These are phyloP conservation scores for Leptinotarsa lineolata DNA, from an alignment of 1,140 invertebrate genomes.

Conservation along the genomic window DNA sequence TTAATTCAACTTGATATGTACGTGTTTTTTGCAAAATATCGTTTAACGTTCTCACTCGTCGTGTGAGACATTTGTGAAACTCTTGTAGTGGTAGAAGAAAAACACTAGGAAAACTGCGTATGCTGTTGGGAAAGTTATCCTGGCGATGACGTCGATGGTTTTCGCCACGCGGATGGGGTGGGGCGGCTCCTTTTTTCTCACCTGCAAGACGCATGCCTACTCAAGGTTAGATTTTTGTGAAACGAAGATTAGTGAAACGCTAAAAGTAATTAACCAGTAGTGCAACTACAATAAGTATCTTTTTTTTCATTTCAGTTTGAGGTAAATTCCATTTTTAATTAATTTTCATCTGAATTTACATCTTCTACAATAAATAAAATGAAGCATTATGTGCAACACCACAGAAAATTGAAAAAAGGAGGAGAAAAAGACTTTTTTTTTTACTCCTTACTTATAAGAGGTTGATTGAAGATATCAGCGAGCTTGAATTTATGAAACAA, in stretches of 20 bases:
- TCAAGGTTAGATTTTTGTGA: slow-evolving; percentile 49
- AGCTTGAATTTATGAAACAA: no score
- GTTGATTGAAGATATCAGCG: no score
- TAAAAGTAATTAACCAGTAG: background rate
- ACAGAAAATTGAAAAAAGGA: no score
- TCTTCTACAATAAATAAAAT: no score
- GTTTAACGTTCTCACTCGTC: slow-evolving; percentile 4
- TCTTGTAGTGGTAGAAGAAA: slow-evolving; percentile 91
- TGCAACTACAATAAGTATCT: background rate
- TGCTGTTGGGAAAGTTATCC: slow-evolving; percentile 88
- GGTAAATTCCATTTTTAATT: no score
- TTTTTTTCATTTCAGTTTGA: no score
- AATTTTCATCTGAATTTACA: no score
- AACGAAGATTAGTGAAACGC: background rate
- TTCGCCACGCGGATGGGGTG: slow-evolving; percentile 91
- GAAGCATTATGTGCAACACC: no score
- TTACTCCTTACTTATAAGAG: no score
- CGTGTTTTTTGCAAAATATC: slow-evolving; percentile 6
- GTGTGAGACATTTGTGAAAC: slow-evolving; percentile 56
- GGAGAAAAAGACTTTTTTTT: no score
- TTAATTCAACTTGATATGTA: slow-evolving; percentile 36
- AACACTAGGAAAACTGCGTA: slow-evolving; percentile 91
- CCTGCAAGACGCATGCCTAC: slow-evolving; percentile 65
- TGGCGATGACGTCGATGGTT: slow-evolving; percentile 91
- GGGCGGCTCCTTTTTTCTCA: slow-evolving; percentile 85